Conservation (phyloP, 2,888 invertebrate species). For the Agrotis segetum region DNA sequence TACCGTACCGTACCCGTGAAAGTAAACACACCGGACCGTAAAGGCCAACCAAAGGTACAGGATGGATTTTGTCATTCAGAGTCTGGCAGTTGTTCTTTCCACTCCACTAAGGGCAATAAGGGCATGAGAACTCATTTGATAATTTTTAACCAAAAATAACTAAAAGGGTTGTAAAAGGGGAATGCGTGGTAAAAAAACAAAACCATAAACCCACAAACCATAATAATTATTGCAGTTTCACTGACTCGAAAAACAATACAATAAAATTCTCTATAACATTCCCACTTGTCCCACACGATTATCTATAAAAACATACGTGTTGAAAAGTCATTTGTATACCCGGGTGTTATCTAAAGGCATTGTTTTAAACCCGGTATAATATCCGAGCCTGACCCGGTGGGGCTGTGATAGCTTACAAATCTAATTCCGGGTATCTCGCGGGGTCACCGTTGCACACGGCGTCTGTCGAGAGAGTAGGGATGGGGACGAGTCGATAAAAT, state of each 20-base stretch:
- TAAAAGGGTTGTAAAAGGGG: too few species aligned
- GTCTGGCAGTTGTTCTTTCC: too few species aligned
- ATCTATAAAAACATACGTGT: conserved; percentile 29
- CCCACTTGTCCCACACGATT: neutral
- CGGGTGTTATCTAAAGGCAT: conserved; percentile 53
- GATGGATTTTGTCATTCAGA: too few species aligned
- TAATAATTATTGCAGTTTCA: too few species aligned
- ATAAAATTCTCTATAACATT: neutral
- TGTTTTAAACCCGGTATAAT: conserved; percentile 68
- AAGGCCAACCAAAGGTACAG: too few species aligned
- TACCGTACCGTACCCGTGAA: too few species aligned
- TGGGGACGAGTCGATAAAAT: conserved; percentile 17
- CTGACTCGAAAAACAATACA: neutral
- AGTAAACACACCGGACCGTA: too few species aligned
- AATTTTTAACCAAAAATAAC: too few species aligned
- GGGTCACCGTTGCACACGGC: conserved; percentile 74
- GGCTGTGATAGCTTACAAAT: conserved; percentile 82
- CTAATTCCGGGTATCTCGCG: conserved; percentile 79
- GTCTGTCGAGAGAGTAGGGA: conserved; percentile 51
- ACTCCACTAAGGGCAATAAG: too few species aligned
- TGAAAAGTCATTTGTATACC: conserved; percentile 27
- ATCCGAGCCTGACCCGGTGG: conserved; percentile 70
- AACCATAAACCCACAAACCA: too few species aligned
- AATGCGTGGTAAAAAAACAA: too few species aligned
- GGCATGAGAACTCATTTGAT: too few species aligned